Percentiles rank a stretch among this genome's conserved stretches.
Evolutionary conservation across 2,888 invertebrate species (phyloP).

Genomic region (Lasioglossum zephyrum): DNA sequence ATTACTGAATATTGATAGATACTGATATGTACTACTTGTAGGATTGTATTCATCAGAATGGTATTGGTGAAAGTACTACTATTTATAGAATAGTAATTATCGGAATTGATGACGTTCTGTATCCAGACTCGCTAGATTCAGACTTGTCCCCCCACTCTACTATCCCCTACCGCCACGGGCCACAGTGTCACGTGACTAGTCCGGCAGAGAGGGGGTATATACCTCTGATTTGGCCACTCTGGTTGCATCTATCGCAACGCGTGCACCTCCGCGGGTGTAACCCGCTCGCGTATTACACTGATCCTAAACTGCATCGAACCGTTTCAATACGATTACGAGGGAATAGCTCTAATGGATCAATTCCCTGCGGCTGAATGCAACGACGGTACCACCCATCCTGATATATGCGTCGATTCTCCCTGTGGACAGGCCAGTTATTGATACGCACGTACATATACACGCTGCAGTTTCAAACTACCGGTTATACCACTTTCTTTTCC

Average conservation of each 20-base stretch:
- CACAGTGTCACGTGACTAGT: too few species aligned
- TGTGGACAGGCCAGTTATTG: conserved; percentile 7
- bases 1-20: background rate
- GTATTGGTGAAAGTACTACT: too few species aligned
- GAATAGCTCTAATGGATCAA: conserved; percentile 8
- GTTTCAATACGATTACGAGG: conserved; percentile 8
- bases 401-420: background rate
- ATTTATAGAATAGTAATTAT: too few species aligned
- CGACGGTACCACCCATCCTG: conserved; percentile 7
- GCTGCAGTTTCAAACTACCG: background rate
- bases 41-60: too few species aligned
- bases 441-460: background rate
- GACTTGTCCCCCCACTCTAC: too few species aligned
- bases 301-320: conserved; percentile 5
- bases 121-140: too few species aligned
- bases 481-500: background rate
- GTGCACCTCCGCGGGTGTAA: background rate
- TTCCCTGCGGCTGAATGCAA: conserved; percentile 5
- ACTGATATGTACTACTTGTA: background rate
- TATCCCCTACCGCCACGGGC: too few species aligned
- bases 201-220: too few species aligned
- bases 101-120: too few species aligned
- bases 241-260: background rate
- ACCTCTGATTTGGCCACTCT: too few species aligned
- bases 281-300: background rate